Conservation (phyloP, 2,113 vertebrate genomes). For the Phocoena sinus region DNA sequence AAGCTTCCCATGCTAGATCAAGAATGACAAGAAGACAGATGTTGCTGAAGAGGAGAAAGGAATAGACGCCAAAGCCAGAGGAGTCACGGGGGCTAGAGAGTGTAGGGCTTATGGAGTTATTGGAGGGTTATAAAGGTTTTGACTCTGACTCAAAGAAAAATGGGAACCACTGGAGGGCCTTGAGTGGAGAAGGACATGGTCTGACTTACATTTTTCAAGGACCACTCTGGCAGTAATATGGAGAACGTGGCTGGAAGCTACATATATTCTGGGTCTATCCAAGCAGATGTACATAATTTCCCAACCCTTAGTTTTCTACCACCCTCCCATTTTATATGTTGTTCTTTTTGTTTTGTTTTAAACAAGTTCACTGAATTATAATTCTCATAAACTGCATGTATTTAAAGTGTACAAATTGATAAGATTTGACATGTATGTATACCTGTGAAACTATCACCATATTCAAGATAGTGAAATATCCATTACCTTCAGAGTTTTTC, state of each 20-base stretch:
- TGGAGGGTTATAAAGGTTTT: background rate
- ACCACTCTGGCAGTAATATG: background rate
- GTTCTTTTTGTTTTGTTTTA: background rate
- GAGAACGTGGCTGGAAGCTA: background rate
- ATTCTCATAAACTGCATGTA: background rate
- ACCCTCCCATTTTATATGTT: background rate
- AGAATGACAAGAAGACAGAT: background rate
- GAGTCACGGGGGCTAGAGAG: background rate
- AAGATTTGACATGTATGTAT: background rate
- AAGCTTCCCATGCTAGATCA: background rate
- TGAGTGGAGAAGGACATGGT: background rate
- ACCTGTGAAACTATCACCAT: background rate
- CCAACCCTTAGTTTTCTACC: background rate
- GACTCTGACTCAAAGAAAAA: background rate
- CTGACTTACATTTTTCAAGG: background rate
- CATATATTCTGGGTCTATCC: background rate
- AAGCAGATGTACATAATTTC: background rate
- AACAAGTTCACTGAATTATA: background rate
- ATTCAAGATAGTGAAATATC: background rate
- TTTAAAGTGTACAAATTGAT: background rate
- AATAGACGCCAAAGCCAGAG: background rate
- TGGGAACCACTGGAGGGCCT: background rate
- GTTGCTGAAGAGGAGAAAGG: background rate
- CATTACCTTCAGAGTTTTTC: background rate
- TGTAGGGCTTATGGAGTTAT: background rate